A percentile compares a stretch with the other conserved stretches of the same genome.
phyloP scores from a whole-genome alignment of 2,888 invertebrate genomes.

The Drosophila phalerata region DNA sequence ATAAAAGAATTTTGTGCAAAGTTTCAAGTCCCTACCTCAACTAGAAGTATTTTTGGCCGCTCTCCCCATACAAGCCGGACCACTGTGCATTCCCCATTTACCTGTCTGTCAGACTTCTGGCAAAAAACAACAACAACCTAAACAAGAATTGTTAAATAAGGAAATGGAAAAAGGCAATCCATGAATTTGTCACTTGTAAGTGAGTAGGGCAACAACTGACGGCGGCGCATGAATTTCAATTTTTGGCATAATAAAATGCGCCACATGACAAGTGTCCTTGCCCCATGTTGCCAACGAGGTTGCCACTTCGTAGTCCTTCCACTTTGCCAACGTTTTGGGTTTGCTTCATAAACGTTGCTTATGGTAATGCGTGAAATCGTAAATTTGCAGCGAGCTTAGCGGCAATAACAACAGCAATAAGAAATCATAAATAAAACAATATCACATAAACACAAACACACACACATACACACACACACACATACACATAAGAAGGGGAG shows the following conservation, averaged over 20 bases:
- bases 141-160: conserved; percentile 15
- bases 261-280: conserved; percentile 46
- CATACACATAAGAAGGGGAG: too few species aligned
- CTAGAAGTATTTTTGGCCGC: too few species aligned
- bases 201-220: conserved; percentile 52
- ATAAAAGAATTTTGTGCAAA: too few species aligned
- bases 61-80: too few species aligned
- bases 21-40: too few species aligned
- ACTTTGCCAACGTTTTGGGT: conserved; percentile 6
- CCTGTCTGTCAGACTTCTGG: conserved; percentile 12
- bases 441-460: conserved; percentile 63
- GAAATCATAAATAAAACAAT: conserved; percentile 79
- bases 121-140: conserved; percentile 1
- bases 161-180: conserved; percentile 28
- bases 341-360: conserved; percentile 59
- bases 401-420: conserved; percentile 61
- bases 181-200: conserved; percentile 56
- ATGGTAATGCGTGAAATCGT: conserved; percentile 74
- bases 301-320: background rate
- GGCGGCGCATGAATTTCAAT: conserved; percentile 68
- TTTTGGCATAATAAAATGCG: conserved; percentile 57
- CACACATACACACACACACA: conserved; percentile 13
- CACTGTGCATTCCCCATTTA: conserved; percentile 28
- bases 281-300: background rate
- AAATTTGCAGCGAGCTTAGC: conserved; percentile 65